A percentile compares a stretch with the other conserved stretches of the same genome.
phyloP scores from a whole-genome alignment of 2,797 vertebrate species.

The Aldrovandia affinis region DNA sequence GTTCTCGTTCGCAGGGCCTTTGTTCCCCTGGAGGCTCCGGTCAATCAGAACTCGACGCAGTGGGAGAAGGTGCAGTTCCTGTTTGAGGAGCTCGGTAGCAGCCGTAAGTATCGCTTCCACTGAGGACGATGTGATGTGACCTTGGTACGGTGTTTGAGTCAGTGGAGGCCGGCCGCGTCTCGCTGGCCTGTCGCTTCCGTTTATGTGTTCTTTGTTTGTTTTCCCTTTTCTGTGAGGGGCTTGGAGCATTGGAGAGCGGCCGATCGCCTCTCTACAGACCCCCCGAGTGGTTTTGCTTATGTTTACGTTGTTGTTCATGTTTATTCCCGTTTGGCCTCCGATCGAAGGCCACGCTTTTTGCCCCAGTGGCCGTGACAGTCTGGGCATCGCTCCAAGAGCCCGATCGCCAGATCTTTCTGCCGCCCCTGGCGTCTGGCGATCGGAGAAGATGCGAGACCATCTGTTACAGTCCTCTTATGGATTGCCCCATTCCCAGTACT shows the following conservation, averaged over 20 bases:
- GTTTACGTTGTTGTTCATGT: conserved; percentile 5
- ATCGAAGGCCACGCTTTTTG: background rate
- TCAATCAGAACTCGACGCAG: conserved; percentile 89
- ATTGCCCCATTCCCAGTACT: conserved; percentile 42
- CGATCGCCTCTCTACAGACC: no score
- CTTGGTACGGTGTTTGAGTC: no score
- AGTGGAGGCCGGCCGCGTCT: background rate
- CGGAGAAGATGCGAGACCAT: conserved; percentile 65
- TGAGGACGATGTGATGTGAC: no score
- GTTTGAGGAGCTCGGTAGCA: conserved; percentile 93
- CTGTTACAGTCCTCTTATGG: conserved; percentile 59
- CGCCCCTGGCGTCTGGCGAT: conserved; percentile 62
- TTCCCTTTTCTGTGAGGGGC: background rate
- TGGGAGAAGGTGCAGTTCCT: conserved; percentile 93
- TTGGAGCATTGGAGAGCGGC: no score
- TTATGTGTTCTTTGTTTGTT: background rate
- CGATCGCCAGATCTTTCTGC: conserved; percentile 53
- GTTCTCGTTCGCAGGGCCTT: conserved; percentile 80
- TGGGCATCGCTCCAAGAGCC: conserved; percentile 46
- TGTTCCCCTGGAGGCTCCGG: conserved; percentile 84
- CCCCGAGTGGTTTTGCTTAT: background rate
- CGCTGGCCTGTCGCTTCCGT: background rate
- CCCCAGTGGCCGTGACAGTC: conserved; percentile 32
- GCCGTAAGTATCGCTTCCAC: conserved; percentile 81
- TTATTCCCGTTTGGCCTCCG: background rate